Conservation (phyloP, 1,140 invertebrate genomes). For the Drosophila nebulosa region DNA sequence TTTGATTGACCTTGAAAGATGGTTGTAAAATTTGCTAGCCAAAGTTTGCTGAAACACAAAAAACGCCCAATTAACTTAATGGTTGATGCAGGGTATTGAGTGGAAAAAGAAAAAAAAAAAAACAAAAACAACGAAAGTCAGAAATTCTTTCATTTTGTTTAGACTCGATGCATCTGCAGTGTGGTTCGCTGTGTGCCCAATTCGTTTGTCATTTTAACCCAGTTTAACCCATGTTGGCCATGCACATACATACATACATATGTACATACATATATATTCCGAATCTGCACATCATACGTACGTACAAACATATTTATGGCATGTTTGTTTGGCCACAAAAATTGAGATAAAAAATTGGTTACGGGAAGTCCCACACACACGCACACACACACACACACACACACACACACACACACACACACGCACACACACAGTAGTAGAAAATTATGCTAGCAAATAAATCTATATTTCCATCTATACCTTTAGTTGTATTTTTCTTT, state of each 20-base stretch:
- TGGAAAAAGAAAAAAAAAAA: not conserved
- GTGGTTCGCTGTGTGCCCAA: conserved; percentile 41
- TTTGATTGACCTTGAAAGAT: too few species aligned
- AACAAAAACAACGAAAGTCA: conserved; percentile 10
- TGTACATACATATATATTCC: not conserved
- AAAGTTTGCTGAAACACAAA: too few species aligned
- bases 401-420: too few species aligned
- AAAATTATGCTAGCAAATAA: conserved; percentile 49
- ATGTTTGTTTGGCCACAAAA: conserved; percentile 38
- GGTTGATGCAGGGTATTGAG: not conserved
- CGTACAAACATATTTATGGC: not conserved
- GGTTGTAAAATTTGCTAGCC: too few species aligned
- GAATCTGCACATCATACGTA: not conserved
- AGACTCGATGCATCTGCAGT: conserved; percentile 30
- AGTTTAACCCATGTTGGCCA: conserved; percentile 59
- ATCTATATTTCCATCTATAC: conserved; percentile 14
- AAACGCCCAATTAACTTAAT: too few species aligned
- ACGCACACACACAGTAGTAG: not conserved
- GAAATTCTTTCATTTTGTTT: conserved; percentile 38
- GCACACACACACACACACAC: too few species aligned
- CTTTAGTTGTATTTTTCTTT: conserved; percentile 20
- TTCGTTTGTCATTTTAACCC: conserved; percentile 71
- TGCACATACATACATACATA: conserved; percentile 15
- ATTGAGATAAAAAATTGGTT: conserved; percentile 45
- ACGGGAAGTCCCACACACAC: conserved; percentile 24